A percentile compares a stretch with the other conserved stretches of the same genome.
Conservation (phyloP, 2,113 vertebrate species). For the Microtus pennsylvanicus region DNA sequence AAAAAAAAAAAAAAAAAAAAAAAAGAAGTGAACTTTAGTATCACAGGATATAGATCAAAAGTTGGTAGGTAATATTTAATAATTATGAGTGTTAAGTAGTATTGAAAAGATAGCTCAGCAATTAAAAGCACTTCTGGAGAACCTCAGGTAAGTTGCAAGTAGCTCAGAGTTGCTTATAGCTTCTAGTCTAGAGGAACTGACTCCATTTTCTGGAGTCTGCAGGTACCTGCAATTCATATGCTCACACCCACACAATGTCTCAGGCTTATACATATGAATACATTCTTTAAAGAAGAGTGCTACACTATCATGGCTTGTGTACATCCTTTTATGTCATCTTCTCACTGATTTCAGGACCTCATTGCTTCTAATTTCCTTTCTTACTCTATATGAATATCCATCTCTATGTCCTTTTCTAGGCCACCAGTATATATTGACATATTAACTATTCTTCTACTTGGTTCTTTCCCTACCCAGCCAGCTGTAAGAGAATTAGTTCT, state of each 20-base stretch:
- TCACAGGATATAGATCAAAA: too few relatives aligned
- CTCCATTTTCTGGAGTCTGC: background rate
- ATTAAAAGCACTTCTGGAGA: too few relatives aligned
- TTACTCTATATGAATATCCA: background rate
- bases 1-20: too few relatives aligned
- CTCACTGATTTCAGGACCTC: background rate
- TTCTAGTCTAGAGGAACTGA: background rate
- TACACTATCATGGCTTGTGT: background rate
- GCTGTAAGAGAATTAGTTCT: background rate
- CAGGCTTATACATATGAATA: background rate
- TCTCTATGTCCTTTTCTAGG: background rate
- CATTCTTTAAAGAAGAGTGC: background rate
- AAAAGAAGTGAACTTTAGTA: background rate
- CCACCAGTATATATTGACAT: background rate
- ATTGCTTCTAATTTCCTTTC: background rate
- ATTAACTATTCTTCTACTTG: background rate
- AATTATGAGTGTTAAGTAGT: background rate
- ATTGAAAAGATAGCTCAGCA: too few relatives aligned
- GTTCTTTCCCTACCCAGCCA: background rate
- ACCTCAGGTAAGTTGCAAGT: too few relatives aligned
- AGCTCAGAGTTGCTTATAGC: background rate
- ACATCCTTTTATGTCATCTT: background rate
- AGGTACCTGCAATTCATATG: too few relatives aligned
- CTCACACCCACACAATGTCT: background rate
- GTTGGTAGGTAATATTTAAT: background rate